phyloP scores from a whole-genome alignment of 2,888 invertebrate genomes.

The Drosophila mayaguana region DNA sequence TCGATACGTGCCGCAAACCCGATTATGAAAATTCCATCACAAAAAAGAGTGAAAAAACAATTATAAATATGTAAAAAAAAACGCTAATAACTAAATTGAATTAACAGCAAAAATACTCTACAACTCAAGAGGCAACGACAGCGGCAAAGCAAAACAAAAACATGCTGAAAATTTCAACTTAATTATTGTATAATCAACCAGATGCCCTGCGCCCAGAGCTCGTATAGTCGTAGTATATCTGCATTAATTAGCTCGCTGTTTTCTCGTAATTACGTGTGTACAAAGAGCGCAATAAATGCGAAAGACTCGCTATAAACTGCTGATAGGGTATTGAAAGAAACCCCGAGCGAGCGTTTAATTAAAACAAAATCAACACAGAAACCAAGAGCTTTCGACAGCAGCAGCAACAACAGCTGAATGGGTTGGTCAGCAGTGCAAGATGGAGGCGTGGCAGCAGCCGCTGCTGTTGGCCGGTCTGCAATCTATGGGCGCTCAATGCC shows the following conservation, averaged over 20 bases:
- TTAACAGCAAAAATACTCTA: constrained; percentile 40
- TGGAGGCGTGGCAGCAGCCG: constrained; percentile 47
- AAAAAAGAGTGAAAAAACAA: constrained; percentile 39
- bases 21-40: constrained; percentile 70
- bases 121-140: not conserved
- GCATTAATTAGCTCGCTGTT: not conserved
- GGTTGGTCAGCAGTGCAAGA: constrained; percentile 72
- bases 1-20: constrained; percentile 61
- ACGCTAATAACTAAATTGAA: constrained; percentile 52
- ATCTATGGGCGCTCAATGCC: constrained; percentile 25
- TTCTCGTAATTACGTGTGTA: constrained; percentile 4
- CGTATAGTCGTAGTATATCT: not conserved
- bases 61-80: constrained; percentile 57
- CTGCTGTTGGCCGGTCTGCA: constrained; percentile 3
- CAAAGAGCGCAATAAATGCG: constrained; percentile 24
- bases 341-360: constrained; percentile 61
- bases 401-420: constrained; percentile 46
- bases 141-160: not conserved
- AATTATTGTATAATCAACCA: constrained; percentile 6
- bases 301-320: constrained; percentile 10
- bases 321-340: constrained; percentile 41
- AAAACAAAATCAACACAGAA: constrained; percentile 66
- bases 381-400: constrained; percentile 24
- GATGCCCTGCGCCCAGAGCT: constrained; percentile 12
- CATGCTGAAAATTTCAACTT: constrained; percentile 3